Evolutionary conservation across 1,140 invertebrate species (phyloP).

Genomic region (Zaprionus gabonicus): DNA sequence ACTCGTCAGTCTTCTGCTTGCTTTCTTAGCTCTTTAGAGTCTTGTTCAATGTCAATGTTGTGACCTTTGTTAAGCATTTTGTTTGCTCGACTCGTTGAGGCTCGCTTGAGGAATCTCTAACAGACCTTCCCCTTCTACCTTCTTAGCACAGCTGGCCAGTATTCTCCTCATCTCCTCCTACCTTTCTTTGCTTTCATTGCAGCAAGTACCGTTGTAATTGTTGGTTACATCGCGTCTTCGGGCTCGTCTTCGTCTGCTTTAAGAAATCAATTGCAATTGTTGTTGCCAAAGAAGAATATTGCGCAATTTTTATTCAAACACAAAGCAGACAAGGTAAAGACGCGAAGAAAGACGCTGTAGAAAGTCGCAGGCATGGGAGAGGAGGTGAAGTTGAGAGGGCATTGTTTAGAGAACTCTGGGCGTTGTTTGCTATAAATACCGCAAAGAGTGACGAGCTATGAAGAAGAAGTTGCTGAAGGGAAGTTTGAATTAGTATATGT

Average conservation of each 20-base stretch:
- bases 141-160: neutral
- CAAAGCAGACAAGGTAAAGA: conserved; percentile 35
- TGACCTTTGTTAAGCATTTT: conserved; percentile 82
- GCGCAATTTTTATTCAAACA: conserved; percentile 79
- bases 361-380: neutral
- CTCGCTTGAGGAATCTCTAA: conserved; percentile 55
- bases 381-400: neutral
- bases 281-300: conserved; percentile 76
- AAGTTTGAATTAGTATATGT: conserved; percentile 19
- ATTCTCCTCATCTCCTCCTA: conserved; percentile 2
- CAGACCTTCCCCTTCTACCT: neutral
- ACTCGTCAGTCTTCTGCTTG: neutral
- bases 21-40: conserved; percentile 32
- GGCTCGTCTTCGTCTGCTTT: conserved; percentile 33
- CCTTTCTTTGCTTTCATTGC: conserved; percentile 44
- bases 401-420: conserved; percentile 26
- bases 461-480: conserved; percentile 17
- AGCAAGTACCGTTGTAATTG: conserved; percentile 79
- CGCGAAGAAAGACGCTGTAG: conserved; percentile 15
- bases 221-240: conserved; percentile 37
- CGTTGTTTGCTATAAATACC: conserved; percentile 23
- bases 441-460: neutral
- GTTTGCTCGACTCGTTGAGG: conserved; percentile 51
- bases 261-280: conserved; percentile 79
- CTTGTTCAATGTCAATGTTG: conserved; percentile 79